phyloP scores from a whole-genome alignment of 2,888 invertebrate species.

The Holacanthella duospinosa region DNA sequence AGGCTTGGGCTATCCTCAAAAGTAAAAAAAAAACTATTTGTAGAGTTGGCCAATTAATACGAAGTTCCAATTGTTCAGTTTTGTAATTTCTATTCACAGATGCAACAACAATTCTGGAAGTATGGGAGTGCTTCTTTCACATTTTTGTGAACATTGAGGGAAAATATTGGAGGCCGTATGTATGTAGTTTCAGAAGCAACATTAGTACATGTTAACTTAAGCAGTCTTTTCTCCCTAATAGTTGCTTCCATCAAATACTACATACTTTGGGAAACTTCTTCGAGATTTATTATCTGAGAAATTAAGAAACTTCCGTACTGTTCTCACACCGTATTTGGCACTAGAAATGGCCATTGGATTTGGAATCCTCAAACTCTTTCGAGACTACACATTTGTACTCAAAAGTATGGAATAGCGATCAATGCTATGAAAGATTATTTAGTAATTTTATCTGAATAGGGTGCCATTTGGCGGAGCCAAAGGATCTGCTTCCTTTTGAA shows the following conservation, averaged over 20 bases:
- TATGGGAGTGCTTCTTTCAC: conserved; percentile 22
- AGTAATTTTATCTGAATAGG: too few species aligned
- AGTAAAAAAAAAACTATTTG: conserved; percentile 14
- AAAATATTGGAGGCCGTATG: conserved; percentile 33
- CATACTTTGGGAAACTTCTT: conserved; percentile 19
- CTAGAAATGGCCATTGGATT: conserved; percentile 27
- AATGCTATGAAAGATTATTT: conserved; percentile 9
- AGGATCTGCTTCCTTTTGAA: conserved; percentile 19
- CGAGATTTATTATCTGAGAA: conserved; percentile 18
- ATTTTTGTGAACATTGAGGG: conserved; percentile 24
- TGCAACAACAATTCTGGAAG: conserved; percentile 13
- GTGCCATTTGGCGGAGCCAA: conserved; percentile 29
- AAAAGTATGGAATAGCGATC: conserved; percentile 20
- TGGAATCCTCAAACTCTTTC: conserved; percentile 30
- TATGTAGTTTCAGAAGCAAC: conserved; percentile 24
- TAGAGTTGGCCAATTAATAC: background rate
- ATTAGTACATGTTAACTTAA: background rate
- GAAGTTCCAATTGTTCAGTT: background rate
- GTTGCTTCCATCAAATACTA: conserved; percentile 27
- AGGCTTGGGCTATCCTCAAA: conserved; percentile 27
- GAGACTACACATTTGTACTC: conserved; percentile 32
- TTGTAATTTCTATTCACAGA: conserved; percentile 7
- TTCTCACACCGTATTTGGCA: conserved; percentile 14
- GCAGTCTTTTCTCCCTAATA: conserved; percentile 6
- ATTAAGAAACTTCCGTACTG: conserved; percentile 18